These are phyloP conservation scores for Urocolius indicus DNA, from an alignment of 2,113 vertebrate genomes.

Conservation along the genomic window DNA sequence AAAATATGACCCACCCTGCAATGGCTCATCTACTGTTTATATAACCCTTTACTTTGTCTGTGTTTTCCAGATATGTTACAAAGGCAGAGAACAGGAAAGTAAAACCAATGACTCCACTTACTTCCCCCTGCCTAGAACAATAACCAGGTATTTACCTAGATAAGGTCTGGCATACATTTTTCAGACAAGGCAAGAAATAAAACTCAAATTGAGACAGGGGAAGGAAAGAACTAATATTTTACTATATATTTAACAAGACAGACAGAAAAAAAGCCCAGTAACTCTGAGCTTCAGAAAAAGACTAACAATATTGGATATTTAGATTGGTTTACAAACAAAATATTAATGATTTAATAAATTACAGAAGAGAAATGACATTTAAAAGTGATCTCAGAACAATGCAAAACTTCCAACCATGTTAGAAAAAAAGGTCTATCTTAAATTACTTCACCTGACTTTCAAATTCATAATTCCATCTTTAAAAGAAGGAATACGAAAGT, in stretches of 20 bases:
- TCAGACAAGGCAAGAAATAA: background rate
- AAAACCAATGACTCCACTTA: background rate
- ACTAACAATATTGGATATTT: background rate
- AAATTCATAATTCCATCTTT: background rate
- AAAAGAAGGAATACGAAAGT: background rate
- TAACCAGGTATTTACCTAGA: background rate
- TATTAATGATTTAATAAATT: background rate
- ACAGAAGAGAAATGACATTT: background rate
- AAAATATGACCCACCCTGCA: constrained; percentile 50
- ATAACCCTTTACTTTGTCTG: constrained; percentile 4
- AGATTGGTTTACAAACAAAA: background rate
- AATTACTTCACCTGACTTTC: background rate
- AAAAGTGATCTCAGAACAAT: background rate
- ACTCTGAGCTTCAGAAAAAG: background rate
- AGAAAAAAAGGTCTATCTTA: background rate
- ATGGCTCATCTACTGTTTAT: constrained; percentile 46
- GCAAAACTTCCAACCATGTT: background rate
- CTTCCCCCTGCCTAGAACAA: background rate
- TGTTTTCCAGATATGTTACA: background rate
- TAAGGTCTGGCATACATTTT: background rate
- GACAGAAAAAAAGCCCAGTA: background rate
- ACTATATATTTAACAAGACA: background rate
- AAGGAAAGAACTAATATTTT: background rate
- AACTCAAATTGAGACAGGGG: background rate
- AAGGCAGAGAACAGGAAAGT: background rate